Conservation (phyloP, 2,797 vertebrate species). For the Diglossa cyanea region DNA sequence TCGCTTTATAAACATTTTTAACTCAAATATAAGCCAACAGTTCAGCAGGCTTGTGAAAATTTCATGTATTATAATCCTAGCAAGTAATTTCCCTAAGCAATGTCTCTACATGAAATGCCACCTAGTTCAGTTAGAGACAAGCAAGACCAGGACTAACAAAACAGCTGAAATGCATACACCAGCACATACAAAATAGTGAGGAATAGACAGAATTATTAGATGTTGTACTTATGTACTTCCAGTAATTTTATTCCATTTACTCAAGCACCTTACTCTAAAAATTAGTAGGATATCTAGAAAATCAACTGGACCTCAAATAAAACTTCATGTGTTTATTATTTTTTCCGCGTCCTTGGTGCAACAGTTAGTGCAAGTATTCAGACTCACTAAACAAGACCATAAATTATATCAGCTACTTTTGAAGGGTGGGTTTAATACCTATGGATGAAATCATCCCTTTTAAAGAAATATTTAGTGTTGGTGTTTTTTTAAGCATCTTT, state of each 20-base stretch:
- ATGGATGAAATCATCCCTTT: background rate
- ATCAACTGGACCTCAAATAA: background rate
- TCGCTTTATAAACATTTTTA: background rate
- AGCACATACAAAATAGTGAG: background rate
- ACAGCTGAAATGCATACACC: background rate
- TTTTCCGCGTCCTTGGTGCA: background rate
- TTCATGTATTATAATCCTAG: background rate
- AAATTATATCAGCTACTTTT: background rate
- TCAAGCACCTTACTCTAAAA: background rate
- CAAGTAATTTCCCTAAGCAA: background rate
- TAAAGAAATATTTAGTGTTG: background rate
- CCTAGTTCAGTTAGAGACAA: background rate
- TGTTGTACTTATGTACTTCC: background rate
- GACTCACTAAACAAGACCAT: background rate
- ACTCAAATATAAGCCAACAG: background rate
- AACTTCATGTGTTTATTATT: background rate
- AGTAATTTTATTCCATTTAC: background rate
- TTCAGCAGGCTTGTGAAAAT: background rate
- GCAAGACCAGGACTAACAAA: background rate
- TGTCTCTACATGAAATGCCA: background rate
- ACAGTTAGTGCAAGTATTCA: background rate
- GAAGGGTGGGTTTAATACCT: background rate
- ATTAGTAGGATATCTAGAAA: background rate
- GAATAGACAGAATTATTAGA: background rate
- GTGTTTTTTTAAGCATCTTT: accelerated